Evolutionary conservation across 2,113 vertebrate species (phyloP), one percentile per base, ranked within the genome.

Genomic region (Uropsilus gracilis): DNA sequence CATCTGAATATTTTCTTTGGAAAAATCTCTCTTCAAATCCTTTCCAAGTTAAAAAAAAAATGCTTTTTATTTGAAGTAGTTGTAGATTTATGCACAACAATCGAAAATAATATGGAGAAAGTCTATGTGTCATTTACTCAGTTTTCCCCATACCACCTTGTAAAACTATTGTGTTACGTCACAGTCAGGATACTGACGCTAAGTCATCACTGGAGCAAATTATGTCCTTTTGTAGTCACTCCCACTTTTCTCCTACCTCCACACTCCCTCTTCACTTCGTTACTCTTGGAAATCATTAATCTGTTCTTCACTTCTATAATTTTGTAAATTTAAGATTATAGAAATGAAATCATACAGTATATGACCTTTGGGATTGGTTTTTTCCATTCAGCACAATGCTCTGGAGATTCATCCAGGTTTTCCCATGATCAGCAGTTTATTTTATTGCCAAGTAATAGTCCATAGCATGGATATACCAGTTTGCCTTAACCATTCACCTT

Each of bases 401-500:
- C 53, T 55, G 53, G 53, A 55, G 20, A 55, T 55, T 82, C 32
- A 83, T 59, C 28, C 42, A 88, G 42, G 57, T 53, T 87, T 37
- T 63, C 69, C 32, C 12, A 42, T 46, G 34, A 61, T 75, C 39
- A 48, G 75, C 6, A 61, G 50, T 61, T 85, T 69, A 83, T 92
- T 82, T 81, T 55, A 89, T 64, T 76, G 81, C 44, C 85, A 32
- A 85, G 37, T 46, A 91, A 32, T 80, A 68, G 28, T 69, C 61
- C 66, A 80, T 85, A 53, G n/a, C 68, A 53, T n/a, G 59, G 57
- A 75, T 75, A 37, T 24, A 81, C 39, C 78, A 69, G 37, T 80
- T 93, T 78, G 34, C 87, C 87, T 90, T 84, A 93, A 88, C 32
- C 34, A 81, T 76, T 93, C 75, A 80, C 57, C 87, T 81, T 55